These are phyloP conservation scores for Sminthurides aquaticus DNA, from an alignment of 2,888 invertebrate genomes.

Conservation along the genomic window DNA sequence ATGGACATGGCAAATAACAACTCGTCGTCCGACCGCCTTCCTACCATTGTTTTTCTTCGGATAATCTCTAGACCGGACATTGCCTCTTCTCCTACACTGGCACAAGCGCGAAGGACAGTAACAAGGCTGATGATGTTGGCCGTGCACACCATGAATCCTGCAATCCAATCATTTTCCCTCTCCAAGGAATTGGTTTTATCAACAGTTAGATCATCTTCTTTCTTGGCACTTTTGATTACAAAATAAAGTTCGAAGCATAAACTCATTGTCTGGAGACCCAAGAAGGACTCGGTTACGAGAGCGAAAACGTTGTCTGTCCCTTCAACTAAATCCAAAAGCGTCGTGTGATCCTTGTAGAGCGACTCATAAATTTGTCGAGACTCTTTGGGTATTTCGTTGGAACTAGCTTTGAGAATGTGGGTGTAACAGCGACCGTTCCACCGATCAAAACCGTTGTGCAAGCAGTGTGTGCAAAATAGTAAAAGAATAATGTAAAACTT, in stretches of 20 bases:
- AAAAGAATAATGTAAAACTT: constrained; percentile 29
- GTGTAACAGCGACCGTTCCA: constrained; percentile 35
- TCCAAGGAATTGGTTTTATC: constrained; percentile 6
- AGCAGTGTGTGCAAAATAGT: constrained; percentile 19
- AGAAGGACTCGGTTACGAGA: constrained; percentile 28
- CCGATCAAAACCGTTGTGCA: constrained; percentile 24
- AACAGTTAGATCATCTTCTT: no score
- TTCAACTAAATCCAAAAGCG: constrained; percentile 33
- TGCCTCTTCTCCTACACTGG: constrained; percentile 33
- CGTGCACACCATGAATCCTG: constrained; percentile 10
- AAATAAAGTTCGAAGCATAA: constrained; percentile 25
- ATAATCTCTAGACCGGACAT: constrained; percentile 29
- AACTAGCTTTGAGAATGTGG: constrained; percentile 18
- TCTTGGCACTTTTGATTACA: constrained; percentile 8
- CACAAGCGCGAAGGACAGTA: constrained; percentile 5
- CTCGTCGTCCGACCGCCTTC: constrained; percentile 29
- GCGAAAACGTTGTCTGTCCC: constrained; percentile 29
- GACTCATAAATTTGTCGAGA: constrained; percentile 23
- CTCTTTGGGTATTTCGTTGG: constrained; percentile 7
- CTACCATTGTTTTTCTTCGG: constrained; percentile 32
- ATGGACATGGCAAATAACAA: constrained; percentile 29
- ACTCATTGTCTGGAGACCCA: constrained; percentile 20
- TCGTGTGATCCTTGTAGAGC: constrained; percentile 33
- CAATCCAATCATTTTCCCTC: constrained; percentile 22
- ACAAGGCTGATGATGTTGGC: background rate